A percentile compares a stretch with the other conserved stretches of the same genome.
Conservation (phyloP, 2,797 vertebrate species). For the Paratrypauchen microcephalus region DNA sequence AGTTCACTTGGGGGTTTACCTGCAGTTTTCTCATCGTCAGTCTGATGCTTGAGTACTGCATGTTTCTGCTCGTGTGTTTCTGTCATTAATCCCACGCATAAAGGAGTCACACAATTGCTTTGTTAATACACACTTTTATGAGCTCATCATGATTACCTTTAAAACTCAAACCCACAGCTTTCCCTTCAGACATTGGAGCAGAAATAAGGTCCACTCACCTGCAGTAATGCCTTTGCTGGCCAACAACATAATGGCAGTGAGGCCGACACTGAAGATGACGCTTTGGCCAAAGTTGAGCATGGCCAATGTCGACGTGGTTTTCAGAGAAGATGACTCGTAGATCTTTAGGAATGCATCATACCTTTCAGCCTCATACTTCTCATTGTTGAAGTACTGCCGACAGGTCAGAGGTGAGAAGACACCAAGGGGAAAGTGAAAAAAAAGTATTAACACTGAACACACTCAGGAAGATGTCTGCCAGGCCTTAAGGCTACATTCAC, state of each 20-base stretch:
- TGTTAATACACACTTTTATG: conserved; percentile 7
- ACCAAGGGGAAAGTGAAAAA: conserved; percentile 34
- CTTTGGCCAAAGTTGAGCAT: conserved; percentile 97
- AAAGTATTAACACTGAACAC: conserved; percentile 41
- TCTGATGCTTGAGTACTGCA: conserved; percentile 30
- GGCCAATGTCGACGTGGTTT: conserved; percentile 93
- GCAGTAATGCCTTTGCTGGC: conserved; percentile 92
- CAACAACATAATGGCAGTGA: conserved; percentile 92
- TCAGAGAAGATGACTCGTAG: conserved; percentile 92
- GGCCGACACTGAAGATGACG: conserved; percentile 90
- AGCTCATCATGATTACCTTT: neutral
- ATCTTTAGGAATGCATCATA: conserved; percentile 90
- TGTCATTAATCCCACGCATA: conserved; percentile 17
- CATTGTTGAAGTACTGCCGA: conserved; percentile 96
- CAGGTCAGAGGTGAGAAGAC: conserved; percentile 29
- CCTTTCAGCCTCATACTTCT: conserved; percentile 92
- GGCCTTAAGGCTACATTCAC: conserved; percentile 62
- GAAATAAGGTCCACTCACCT: conserved; percentile 75
- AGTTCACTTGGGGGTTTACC: conserved; percentile 45
- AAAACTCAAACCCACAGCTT: neutral
- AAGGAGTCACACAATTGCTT: conserved; percentile 11
- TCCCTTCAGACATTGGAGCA: neutral
- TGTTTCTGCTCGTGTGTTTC: too few species aligned
- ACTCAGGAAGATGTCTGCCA: conserved; percentile 29
- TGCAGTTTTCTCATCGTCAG: conserved; percentile 34